phyloP scores from a whole-genome alignment of 1,140 invertebrate species.

The Atta cephalotes region DNA sequence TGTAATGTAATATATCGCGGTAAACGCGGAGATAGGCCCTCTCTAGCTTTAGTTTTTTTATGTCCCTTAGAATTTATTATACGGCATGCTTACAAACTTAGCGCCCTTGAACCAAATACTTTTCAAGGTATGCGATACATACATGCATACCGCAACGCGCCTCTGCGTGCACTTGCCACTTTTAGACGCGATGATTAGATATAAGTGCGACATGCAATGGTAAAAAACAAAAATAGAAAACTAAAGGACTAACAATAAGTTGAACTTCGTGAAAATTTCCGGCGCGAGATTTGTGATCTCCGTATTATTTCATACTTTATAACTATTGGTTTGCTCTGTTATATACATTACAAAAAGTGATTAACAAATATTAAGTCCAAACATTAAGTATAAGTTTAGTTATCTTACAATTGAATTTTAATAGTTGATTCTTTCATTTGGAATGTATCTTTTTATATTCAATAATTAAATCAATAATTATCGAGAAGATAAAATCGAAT shows the following conservation, averaged over 20 bases:
- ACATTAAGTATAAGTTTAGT: not conserved
- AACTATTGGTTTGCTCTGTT: not conserved
- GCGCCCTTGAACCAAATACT: slow-evolving; percentile 79
- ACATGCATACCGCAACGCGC: slow-evolving; percentile 69
- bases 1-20: not conserved
- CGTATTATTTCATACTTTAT: not conserved
- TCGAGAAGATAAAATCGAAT: not conserved
- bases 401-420: not conserved
- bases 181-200: slow-evolving; percentile 68
- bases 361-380: not conserved
- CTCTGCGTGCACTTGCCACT: slow-evolving; percentile 64
- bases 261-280: not conserved
- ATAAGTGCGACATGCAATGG: slow-evolving; percentile 67
- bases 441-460: not conserved
- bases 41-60: slow-evolving; percentile 64
- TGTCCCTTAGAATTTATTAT: slow-evolving; percentile 70
- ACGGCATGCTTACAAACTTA: slow-evolving; percentile 72
- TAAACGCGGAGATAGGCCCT: slow-evolving; percentile 37
- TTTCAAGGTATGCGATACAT: slow-evolving; percentile 74
- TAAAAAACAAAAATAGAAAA: slow-evolving; percentile 40
- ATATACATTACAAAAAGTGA: not conserved
- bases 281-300: not conserved
- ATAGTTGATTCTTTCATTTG: not conserved
- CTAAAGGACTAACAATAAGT: not conserved
- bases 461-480: not conserved